Percentiles rank a stretch among this genome's conserved stretches.
Evolutionary conservation across 2,888 invertebrate genomes (phyloP).

Genomic region (Ophion ellenae): DNA sequence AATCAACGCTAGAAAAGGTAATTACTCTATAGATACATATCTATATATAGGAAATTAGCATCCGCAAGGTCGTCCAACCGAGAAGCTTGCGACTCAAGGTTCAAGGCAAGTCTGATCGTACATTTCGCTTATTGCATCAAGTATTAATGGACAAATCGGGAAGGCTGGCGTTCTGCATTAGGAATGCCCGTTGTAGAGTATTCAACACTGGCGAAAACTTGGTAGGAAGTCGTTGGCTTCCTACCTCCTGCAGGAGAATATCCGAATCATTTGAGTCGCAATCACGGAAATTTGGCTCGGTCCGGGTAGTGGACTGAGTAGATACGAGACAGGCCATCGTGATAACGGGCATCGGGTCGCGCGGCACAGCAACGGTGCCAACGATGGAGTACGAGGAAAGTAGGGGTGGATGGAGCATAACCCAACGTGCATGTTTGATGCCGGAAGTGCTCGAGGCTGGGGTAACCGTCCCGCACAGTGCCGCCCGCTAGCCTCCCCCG

Average conservation of each 20-base stretch:
- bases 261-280: constrained; percentile 46
- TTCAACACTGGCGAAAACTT: neutral
- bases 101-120: neutral
- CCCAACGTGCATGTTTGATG: constrained; percentile 78
- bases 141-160: constrained; percentile 34
- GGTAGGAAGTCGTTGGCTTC: constrained; percentile 9
- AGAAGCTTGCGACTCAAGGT: neutral
- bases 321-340: constrained; percentile 16
- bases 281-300: constrained; percentile 44
- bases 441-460: constrained; percentile 78
- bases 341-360: constrained; percentile 35
- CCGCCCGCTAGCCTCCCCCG: constrained; percentile 53
- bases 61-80: neutral
- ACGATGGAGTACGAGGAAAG: constrained; percentile 10
- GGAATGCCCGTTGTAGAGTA: neutral
- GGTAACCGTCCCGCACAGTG: constrained; percentile 45
- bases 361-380: constrained; percentile 40
- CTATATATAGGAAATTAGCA: too few relatives aligned
- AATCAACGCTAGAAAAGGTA: too few relatives aligned
- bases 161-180: neutral
- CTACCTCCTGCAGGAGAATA: neutral
- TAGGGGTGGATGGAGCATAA: constrained; percentile 56
- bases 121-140: constrained; percentile 23
- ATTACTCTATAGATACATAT: too few relatives aligned
- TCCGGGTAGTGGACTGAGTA: neutral